These are phyloP conservation scores for Aspidiotus rigidus DNA, from an alignment of 2,888 invertebrate species.

Conservation along the genomic window DNA sequence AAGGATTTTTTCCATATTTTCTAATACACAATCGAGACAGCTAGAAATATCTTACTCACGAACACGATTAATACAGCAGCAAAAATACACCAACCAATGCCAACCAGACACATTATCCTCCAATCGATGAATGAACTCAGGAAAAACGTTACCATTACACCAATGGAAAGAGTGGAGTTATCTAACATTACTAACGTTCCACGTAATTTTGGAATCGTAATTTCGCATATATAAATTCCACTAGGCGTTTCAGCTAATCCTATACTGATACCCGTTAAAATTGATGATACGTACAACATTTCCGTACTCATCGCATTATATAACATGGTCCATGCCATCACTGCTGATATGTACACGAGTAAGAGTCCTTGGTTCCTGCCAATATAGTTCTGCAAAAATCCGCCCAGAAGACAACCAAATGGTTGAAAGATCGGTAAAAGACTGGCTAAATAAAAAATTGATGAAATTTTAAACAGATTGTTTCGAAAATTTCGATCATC, in stretches of 20 bases:
- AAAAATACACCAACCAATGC: no score
- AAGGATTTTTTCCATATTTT: neutral
- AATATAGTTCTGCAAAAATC: neutral
- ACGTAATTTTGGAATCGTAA: neutral
- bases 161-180: neutral
- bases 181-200: neutral
- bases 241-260: neutral
- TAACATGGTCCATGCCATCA: neutral
- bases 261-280: neutral
- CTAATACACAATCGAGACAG: neutral
- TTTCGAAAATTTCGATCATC: no score
- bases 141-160: neutral
- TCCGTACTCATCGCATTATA: neutral
- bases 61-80: neutral
- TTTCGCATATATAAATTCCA: neutral
- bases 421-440: neutral
- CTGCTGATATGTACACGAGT: neutral
- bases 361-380: neutral
- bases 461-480: no score
- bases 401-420: neutral
- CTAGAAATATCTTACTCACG: neutral
- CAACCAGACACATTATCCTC: neutral
- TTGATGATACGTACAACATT: neutral
- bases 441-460: neutral
- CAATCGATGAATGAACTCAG: neutral